Evolutionary conservation across 2,797 vertebrate species (phyloP).

Genomic region (Xyrichtys novacula): DNA sequence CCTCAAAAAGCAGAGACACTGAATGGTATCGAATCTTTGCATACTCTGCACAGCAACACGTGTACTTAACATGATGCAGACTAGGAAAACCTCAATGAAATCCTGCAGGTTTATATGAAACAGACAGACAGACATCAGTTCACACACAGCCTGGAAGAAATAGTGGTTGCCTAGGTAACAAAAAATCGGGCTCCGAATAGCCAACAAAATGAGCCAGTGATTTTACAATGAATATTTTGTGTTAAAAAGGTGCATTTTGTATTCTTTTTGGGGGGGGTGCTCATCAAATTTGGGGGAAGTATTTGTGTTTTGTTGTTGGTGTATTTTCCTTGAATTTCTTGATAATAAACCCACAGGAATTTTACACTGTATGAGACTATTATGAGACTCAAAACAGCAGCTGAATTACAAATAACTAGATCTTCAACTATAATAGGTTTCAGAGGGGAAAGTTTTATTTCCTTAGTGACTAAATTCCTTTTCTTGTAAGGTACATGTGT

Average conservation of each 20-base stretch:
- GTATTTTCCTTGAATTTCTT: neutral
- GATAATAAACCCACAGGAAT: neutral
- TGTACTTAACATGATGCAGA: neutral
- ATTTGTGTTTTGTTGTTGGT: neutral
- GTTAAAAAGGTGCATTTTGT: no score
- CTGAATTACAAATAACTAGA: neutral
- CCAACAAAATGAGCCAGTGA: neutral
- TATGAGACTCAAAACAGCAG: neutral
- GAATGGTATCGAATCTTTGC: neutral
- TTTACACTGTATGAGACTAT: neutral
- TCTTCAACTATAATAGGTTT: no score
- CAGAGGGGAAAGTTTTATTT: no score
- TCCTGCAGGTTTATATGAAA: slow-evolving; percentile 17
- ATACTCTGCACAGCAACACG: neutral
- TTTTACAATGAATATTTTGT: no score
- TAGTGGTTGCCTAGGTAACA: slow-evolving; percentile 47
- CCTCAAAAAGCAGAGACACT: neutral
- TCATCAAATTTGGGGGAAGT: no score
- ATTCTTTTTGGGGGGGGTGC: no score
- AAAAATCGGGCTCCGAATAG: slow-evolving; percentile 2
- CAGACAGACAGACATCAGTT: neutral
- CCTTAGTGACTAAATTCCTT: no score
- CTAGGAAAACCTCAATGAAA: neutral
- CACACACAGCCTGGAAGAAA: neutral
- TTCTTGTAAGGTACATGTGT: no score